Base-by-base conservation (phyloP, 2,113 vertebrate genomes). In the Embiotoca jacksoni region DNA sequence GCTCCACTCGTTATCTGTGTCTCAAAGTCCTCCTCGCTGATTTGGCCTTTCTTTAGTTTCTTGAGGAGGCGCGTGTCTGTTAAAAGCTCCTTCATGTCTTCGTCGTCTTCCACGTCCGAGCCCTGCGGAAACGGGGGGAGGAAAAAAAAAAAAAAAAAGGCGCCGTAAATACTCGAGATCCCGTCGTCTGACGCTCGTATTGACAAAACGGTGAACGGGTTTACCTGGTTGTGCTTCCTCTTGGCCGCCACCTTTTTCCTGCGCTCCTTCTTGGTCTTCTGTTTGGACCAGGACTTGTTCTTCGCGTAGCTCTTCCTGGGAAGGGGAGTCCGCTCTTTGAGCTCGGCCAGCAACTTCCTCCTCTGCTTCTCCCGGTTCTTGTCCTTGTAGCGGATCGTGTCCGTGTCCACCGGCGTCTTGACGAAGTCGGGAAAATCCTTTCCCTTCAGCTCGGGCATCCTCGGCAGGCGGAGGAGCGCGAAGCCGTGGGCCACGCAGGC, bases 271-370 rank as follows among this genome's bases (percentile, higher is more conserved):
- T 90, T 98, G 70, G 79, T 92, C 88, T 97, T 98, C 94, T 99
- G 97, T 76, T 98, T 99, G 3, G 98, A 99, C 98, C 98, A 99
- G 23, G 97, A 70, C 79, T 97, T 95, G 31, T 96, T 99, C 85
- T 93, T 96, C 1, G 87, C 5, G 1, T 95, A 94, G 70, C 84
- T 94, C 82, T 72, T 96, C 64, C 66, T 95, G 0, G 75, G 87
- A 0, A 61, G 41, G 0, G 15, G 37, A 0, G 71, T 36, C 67
- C 75, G 82, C 7, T 89, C 91, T 70, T 83, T 86, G 33, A 63
- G 84, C 87, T 97, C 94, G 1, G 92, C 93, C 50, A 98, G 75
- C 72, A 93, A 90, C 73, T 96, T 97, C 92, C 95, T 95, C 60
- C 98, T 95, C 86, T 95, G 96, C 49, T 95, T 98, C 88, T 99